Evolutionary conservation across 1,140 invertebrate species (phyloP).

Genomic region (Campoletis sonorensis): DNA sequence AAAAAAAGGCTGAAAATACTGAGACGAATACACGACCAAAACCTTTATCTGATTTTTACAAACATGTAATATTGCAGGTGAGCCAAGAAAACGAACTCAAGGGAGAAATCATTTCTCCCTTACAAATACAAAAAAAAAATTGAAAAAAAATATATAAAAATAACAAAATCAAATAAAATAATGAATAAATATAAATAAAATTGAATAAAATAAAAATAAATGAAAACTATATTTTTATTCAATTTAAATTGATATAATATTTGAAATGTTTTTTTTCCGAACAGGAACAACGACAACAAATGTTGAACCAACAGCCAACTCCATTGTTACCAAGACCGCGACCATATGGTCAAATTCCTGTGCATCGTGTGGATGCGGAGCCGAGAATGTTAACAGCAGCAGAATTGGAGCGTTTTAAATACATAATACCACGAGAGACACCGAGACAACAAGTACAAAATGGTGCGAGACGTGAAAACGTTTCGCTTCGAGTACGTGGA

Average conservation of each 20-base stretch:
- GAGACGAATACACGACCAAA: slow-evolving; percentile 40
- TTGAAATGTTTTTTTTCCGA: slow-evolving; percentile 38
- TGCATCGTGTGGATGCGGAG: slow-evolving; percentile 72
- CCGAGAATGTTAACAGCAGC: slow-evolving; percentile 68
- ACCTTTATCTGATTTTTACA: slow-evolving; percentile 56
- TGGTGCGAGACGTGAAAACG: slow-evolving; percentile 56
- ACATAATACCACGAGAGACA: slow-evolving; percentile 68
- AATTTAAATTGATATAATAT: too few relatives aligned
- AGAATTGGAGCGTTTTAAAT: slow-evolving; percentile 70
- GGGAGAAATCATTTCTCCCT: not conserved
- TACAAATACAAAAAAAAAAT: too few relatives aligned
- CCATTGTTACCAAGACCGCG: slow-evolving; percentile 58
- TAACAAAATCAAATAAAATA: too few relatives aligned
- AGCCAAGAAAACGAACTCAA: too few relatives aligned
- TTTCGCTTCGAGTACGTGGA: slow-evolving; percentile 51
- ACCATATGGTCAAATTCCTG: slow-evolving; percentile 70
- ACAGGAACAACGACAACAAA: slow-evolving; percentile 65
- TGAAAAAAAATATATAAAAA: too few relatives aligned
- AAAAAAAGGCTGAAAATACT: slow-evolving; percentile 55
- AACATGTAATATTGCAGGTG: slow-evolving; percentile 57
- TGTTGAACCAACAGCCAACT: slow-evolving; percentile 63
- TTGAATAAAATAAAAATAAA: too few relatives aligned
- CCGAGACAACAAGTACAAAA: slow-evolving; percentile 59
- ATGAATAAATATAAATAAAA: too few relatives aligned
- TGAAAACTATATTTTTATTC: slow-evolving; percentile 25